These are phyloP conservation scores for Anguilla rostrata DNA, from an alignment of 2,113 vertebrate genomes.

Conservation along the genomic window DNA sequence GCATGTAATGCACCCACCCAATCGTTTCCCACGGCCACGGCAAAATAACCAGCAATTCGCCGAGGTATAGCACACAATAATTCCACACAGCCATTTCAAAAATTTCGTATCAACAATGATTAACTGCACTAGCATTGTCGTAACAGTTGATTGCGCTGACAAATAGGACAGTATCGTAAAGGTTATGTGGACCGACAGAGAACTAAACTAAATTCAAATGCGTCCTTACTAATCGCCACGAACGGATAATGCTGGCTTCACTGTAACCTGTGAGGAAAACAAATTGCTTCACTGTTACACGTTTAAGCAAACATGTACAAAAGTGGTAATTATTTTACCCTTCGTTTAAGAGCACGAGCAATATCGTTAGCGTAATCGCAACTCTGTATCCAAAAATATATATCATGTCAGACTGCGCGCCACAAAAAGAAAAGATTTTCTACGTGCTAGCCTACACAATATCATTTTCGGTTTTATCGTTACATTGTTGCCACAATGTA, in stretches of 20 bases:
- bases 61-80: background rate
- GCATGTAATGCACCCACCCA: background rate
- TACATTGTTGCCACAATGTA: background rate
- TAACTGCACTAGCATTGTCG: background rate
- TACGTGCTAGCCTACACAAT: background rate
- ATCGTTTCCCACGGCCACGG: background rate
- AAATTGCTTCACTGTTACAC: background rate
- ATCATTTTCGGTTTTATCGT: background rate
- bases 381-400: background rate
- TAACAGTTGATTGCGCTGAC: background rate
- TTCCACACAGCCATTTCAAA: background rate
- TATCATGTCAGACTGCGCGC: background rate
- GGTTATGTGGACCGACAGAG: background rate
- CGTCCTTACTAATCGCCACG: background rate
- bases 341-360: background rate
- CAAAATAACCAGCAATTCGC: background rate
- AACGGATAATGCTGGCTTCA: background rate
- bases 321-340: no score
- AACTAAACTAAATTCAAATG: background rate
- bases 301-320: background rate
- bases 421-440: background rate
- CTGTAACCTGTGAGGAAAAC: background rate
- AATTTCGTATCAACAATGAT: background rate
- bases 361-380: background rate
- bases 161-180: background rate